A percentile compares a stretch with the other conserved stretches of the same genome.
Evolutionary conservation across 2,113 vertebrate genomes (phyloP).

Genomic region (Nipponia nippon): DNA sequence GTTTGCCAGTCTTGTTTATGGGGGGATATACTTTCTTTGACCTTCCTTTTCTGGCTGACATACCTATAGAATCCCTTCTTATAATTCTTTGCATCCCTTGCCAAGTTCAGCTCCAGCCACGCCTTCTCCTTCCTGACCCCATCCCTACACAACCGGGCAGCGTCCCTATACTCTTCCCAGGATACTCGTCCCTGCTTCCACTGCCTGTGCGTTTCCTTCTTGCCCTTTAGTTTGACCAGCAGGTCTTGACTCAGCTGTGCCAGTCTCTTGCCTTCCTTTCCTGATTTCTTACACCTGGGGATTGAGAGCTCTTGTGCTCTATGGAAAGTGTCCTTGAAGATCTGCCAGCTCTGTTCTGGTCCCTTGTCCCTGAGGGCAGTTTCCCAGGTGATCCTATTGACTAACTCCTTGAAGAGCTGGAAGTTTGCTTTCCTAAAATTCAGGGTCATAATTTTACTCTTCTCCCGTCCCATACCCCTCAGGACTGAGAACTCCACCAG

Average conservation of each 20-base stretch:
- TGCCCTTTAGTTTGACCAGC: not conserved
- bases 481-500: not conserved
- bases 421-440: not conserved
- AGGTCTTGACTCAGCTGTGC: not conserved
- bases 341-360: not conserved
- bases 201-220: not conserved
- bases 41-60: not conserved
- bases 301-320: not conserved
- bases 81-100: not conserved
- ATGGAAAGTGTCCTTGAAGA: not conserved
- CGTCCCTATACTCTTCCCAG: not conserved
- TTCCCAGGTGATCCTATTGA: not conserved
- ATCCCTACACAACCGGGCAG: not conserved
- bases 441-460: not conserved
- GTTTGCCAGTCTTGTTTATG: not conserved
- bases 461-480: not conserved
- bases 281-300: not conserved
- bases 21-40: not conserved
- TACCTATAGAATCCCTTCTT: not conserved
- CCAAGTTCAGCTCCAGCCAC: not conserved
- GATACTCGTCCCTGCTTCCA: not conserved
- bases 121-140: not conserved
- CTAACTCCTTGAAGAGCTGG: not conserved
- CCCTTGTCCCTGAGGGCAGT: not conserved
- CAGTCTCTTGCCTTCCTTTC: not conserved